These are phyloP conservation scores for Achatina immaculata DNA, from an alignment of 1,140 invertebrate genomes.

Conservation along the genomic window DNA sequence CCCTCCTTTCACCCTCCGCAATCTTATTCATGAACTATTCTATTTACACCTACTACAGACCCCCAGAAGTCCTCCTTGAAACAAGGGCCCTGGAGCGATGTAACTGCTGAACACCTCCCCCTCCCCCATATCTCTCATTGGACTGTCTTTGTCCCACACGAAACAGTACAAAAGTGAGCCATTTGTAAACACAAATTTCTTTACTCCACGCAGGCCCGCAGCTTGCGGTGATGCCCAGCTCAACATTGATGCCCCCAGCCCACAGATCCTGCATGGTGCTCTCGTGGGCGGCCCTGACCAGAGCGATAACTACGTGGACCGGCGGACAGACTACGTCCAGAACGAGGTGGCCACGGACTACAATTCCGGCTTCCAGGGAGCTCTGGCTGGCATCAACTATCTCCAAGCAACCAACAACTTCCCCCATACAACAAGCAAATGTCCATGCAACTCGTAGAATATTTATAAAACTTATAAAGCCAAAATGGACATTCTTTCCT, in stretches of 20 bases:
- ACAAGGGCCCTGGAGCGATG: too few relatives aligned
- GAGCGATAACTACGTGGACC: conserved; percentile 66
- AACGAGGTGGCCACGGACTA: conserved; percentile 72
- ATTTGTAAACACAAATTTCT: not conserved
- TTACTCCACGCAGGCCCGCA: conserved; percentile 36
- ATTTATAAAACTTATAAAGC: too few relatives aligned
- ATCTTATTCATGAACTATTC: too few relatives aligned
- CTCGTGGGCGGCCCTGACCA: conserved; percentile 71
- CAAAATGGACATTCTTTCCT: too few relatives aligned
- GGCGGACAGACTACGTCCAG: conserved; percentile 65
- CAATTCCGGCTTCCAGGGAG: conserved; percentile 70
- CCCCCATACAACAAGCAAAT: conserved; percentile 33
- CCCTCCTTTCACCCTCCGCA: too few relatives aligned
- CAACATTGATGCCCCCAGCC: conserved; percentile 52
- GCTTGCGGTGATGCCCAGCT: conserved; percentile 39
- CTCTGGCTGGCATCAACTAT: conserved; percentile 29
- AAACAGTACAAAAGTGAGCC: too few relatives aligned
- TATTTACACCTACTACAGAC: too few relatives aligned
- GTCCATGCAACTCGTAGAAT: conserved; percentile 23
- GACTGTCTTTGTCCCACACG: too few relatives aligned
- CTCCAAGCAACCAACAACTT: conserved; percentile 25
- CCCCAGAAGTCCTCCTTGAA: too few relatives aligned
- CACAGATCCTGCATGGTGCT: conserved; percentile 69
- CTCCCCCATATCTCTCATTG: too few relatives aligned
- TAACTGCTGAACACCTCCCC: too few relatives aligned